A percentile compares a stretch with the other conserved stretches of the same genome.
phyloP scores from a whole-genome alignment of 2,888 invertebrate genomes.

The Lasioglossum vierecki region DNA sequence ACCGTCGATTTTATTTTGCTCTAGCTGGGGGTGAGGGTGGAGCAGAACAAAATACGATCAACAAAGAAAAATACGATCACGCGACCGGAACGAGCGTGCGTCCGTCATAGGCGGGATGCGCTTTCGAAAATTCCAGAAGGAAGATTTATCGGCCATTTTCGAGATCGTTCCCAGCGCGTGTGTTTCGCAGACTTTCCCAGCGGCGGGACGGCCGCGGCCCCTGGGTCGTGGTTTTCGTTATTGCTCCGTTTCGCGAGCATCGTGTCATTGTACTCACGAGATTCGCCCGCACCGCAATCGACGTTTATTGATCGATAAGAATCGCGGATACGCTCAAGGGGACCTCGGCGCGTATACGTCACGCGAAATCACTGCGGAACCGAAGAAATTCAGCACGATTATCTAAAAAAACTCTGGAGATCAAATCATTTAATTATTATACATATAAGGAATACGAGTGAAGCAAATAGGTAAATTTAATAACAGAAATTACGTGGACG shows the following conservation, averaged over 20 bases:
- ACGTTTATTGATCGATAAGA: slow-evolving; percentile 11
- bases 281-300: slow-evolving; percentile 1
- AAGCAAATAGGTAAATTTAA: too few relatives aligned
- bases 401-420: background rate
- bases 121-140: slow-evolving; percentile 9
- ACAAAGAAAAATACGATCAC: background rate
- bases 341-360: background rate
- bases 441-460: too few relatives aligned
- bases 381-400: background rate
- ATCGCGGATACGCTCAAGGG: background rate
- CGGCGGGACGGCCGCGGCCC: background rate
- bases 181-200: background rate
- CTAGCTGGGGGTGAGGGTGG: background rate
- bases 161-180: slow-evolving; percentile 5
- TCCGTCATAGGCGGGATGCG: background rate
- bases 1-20: background rate
- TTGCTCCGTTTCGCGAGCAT: slow-evolving; percentile 6
- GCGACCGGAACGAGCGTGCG: background rate
- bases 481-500: background rate
- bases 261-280: slow-evolving; percentile 7
- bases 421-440: background rate
- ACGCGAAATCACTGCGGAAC: background rate
- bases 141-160: slow-evolving; percentile 17
- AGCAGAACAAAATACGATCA: background rate
- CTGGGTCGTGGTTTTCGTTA: slow-evolving; percentile 17